Conservation (phyloP, 1,140 invertebrate species). For the Drosophila lacertosa region DNA sequence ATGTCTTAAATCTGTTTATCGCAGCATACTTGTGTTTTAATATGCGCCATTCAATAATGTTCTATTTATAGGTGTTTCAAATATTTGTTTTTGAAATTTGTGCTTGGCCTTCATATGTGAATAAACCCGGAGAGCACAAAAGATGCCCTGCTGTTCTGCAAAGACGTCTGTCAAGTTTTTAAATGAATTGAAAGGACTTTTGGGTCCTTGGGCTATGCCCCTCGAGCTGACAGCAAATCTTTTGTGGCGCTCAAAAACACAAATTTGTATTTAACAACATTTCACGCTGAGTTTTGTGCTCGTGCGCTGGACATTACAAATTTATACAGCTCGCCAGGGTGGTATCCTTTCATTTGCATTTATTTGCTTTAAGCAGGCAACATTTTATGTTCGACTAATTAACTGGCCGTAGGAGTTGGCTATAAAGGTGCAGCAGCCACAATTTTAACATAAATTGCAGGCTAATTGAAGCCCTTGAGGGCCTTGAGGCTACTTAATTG, state of each 20-base stretch:
- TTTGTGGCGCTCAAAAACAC: slow-evolving; percentile 4
- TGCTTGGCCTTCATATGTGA: background rate
- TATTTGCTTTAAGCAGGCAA: slow-evolving; percentile 1
- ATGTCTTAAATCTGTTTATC: slow-evolving; percentile 32
- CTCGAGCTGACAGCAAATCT: slow-evolving; percentile 30
- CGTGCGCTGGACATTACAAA: background rate
- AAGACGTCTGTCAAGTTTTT: slow-evolving; percentile 50
- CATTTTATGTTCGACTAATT: slow-evolving; percentile 12
- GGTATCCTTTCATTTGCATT: background rate
- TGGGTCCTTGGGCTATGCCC: slow-evolving; percentile 8
- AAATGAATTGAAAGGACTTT: slow-evolving; percentile 54
- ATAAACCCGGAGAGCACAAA: background rate
- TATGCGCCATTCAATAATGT: slow-evolving; percentile 53
- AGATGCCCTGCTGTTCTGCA: slow-evolving; percentile 5
- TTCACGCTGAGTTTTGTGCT: slow-evolving; percentile 23
- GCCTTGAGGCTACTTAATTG: slow-evolving; percentile 16
- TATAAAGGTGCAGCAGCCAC: background rate
- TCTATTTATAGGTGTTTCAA: slow-evolving; percentile 2
- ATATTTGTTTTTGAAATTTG: slow-evolving; percentile 3
- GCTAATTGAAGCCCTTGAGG: background rate
- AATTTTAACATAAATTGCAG: background rate
- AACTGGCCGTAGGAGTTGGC: background rate
- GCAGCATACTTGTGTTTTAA: slow-evolving; percentile 57
- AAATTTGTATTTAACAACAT: slow-evolving; percentile 21
- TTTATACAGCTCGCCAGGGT: background rate